phyloP scores from a whole-genome alignment of 1,140 invertebrate species.

The Callitettix versicolor region DNA sequence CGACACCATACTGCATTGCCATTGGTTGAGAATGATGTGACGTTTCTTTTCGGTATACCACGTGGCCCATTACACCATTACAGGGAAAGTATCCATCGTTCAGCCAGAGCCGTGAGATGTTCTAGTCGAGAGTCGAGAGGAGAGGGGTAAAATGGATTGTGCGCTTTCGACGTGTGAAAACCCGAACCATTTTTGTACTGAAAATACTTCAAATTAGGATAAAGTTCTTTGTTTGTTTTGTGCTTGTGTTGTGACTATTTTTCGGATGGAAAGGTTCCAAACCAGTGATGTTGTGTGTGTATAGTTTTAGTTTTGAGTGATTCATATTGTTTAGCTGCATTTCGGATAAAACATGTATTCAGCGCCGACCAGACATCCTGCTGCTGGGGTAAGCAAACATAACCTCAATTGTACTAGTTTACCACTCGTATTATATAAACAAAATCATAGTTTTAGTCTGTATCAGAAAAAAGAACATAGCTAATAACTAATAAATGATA shows the following conservation, averaged over 20 bases:
- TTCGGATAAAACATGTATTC: constrained; percentile 10
- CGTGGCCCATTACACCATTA: constrained; percentile 17
- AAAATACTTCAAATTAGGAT: not conserved
- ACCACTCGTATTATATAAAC: no score
- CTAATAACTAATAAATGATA: no score
- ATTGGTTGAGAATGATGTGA: constrained; percentile 14
- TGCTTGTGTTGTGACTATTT: not conserved
- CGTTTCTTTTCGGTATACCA: constrained; percentile 16
- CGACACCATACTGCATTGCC: not conserved
- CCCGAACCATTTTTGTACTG: not conserved
- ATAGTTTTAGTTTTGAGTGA: not conserved
- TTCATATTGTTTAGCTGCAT: not conserved
- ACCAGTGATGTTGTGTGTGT: not conserved
- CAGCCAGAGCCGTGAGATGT: not conserved
- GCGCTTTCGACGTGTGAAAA: not conserved
- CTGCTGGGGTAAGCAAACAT: constrained; percentile 10
- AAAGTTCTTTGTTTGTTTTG: not conserved
- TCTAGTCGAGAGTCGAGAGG: not conserved
- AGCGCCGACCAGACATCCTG: constrained; percentile 7
- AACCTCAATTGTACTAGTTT: constrained; percentile 1
- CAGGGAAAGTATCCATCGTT: constrained; percentile 2
- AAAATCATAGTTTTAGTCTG: no score
- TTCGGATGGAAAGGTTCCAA: no score
- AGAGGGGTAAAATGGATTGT: not conserved
- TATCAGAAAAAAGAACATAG: no score